phyloP scores from a whole-genome alignment of 2,797 vertebrate species.

The Remorina albescens region DNA sequence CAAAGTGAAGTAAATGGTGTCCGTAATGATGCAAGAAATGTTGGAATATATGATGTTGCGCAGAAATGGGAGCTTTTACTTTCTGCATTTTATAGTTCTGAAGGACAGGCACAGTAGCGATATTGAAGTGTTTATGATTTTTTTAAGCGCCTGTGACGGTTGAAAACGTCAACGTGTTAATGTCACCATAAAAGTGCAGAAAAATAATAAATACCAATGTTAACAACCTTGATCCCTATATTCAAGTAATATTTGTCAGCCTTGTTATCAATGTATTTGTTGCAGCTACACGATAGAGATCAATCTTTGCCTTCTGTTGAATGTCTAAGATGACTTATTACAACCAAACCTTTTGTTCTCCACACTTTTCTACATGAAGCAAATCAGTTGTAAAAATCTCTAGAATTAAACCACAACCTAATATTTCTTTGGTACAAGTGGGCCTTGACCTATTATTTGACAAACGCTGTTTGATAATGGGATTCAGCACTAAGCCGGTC shows the following conservation, averaged over 20 bases:
- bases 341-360: slow-evolving; percentile 52
- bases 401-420: slow-evolving; percentile 70
- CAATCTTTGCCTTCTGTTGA: slow-evolving; percentile 26
- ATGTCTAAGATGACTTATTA: slow-evolving; percentile 35
- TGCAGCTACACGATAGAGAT: slow-evolving; percentile 29
- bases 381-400: slow-evolving; percentile 56
- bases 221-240: slow-evolving; percentile 3
- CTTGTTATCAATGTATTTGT: slow-evolving; percentile 20
- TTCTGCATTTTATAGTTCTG: not conserved
- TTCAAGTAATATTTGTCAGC: slow-evolving; percentile 7
- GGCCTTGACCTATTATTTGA: slow-evolving; percentile 76
- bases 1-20: slow-evolving; percentile 40
- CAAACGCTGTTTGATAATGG: slow-evolving; percentile 74
- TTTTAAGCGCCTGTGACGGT: not conserved
- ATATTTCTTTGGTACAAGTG: slow-evolving; percentile 69
- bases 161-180: slow-evolving; percentile 20
- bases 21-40: slow-evolving; percentile 43
- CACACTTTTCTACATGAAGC: slow-evolving; percentile 25
- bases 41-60: slow-evolving; percentile 36
- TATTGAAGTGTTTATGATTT: slow-evolving; percentile 15
- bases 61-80: slow-evolving; percentile 25
- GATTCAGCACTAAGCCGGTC: slow-evolving; percentile 72
- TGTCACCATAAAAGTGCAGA: slow-evolving; percentile 5
- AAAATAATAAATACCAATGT: slow-evolving; percentile 27
- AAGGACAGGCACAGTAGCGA: not conserved